phyloP scores from a whole-genome alignment of 2,797 vertebrate species.

The Hydrolagus colliei region DNA sequence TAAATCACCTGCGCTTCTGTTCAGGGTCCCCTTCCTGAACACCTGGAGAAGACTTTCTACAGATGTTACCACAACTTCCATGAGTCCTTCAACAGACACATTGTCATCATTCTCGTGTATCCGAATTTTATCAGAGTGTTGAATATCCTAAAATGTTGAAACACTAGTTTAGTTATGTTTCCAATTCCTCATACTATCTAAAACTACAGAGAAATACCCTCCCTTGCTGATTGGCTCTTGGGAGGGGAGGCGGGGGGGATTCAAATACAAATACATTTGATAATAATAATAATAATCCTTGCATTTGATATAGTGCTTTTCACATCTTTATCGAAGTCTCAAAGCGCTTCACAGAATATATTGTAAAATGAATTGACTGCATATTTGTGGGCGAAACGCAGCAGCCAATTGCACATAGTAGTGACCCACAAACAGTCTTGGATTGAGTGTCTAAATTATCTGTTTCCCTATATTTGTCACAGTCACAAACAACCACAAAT shows the following conservation, averaged over 20 bases:
- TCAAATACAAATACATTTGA: no score
- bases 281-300: no score
- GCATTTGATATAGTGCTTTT: no score
- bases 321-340: no score
- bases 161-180: neutral
- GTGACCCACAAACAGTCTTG: no score
- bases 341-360: no score
- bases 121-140: conserved; percentile 41
- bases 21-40: conserved; percentile 38
- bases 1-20: conserved; percentile 41
- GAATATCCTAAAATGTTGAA: conserved; percentile 39
- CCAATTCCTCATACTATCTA: neutral
- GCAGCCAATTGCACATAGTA: no score
- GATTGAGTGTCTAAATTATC: no score
- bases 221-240: neutral
- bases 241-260: no score
- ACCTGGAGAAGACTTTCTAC: conserved; percentile 41
- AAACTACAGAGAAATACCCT: neutral
- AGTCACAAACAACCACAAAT: neutral
- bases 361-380: no score
- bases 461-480: neutral
- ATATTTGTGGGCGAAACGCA: no score
- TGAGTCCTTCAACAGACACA: conserved; percentile 44
- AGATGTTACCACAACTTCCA: conserved; percentile 44
- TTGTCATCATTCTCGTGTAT: conserved; percentile 45